These are phyloP conservation scores for Polydesmus complanatus DNA, from an alignment of 2,888 invertebrate species.

Conservation along the genomic window DNA sequence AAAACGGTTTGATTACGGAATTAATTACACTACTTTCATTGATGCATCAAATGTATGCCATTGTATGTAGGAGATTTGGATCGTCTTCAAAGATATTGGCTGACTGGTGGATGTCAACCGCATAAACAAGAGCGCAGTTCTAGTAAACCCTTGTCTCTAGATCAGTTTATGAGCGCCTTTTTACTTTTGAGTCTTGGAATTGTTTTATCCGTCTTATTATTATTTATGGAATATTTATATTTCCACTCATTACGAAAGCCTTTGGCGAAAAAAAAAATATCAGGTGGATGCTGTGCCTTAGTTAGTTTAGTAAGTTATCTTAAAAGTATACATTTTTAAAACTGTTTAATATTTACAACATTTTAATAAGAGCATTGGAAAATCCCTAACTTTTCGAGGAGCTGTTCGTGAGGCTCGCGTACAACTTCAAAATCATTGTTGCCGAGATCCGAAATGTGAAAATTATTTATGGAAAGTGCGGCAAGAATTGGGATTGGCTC, in stretches of 20 bases:
- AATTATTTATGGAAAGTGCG: slow-evolving; percentile 62
- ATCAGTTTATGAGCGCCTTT: slow-evolving; percentile 95
- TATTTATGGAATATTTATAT: slow-evolving; percentile 84
- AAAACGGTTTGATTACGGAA: slow-evolving; percentile 47
- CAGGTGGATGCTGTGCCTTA: slow-evolving; percentile 82
- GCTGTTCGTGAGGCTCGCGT: slow-evolving; percentile 66
- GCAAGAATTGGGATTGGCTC: slow-evolving; percentile 76
- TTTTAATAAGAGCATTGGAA: slow-evolving; percentile 52
- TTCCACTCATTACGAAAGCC: slow-evolving; percentile 76
- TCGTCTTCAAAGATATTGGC: slow-evolving; percentile 73
- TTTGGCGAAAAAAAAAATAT: slow-evolving; percentile 63
- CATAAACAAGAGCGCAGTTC: slow-evolving; percentile 66
- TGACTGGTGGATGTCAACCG: slow-evolving; percentile 89
- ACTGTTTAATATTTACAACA: neutral
- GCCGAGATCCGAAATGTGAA: slow-evolving; percentile 64
- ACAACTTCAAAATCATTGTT: slow-evolving; percentile 55
- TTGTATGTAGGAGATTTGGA: slow-evolving; percentile 67
- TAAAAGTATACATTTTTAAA: too few relatives aligned
- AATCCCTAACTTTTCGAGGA: slow-evolving; percentile 65
- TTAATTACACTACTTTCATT: neutral
- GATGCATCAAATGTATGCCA: neutral
- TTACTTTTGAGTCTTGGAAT: slow-evolving; percentile 89
- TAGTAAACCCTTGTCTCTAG: slow-evolving; percentile 73
- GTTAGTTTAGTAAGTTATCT: slow-evolving; percentile 72
- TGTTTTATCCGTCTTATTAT: slow-evolving; percentile 68